phyloP scores from a whole-genome alignment of 1,140 invertebrate genomes.

The Paraescarpia echinospica region DNA sequence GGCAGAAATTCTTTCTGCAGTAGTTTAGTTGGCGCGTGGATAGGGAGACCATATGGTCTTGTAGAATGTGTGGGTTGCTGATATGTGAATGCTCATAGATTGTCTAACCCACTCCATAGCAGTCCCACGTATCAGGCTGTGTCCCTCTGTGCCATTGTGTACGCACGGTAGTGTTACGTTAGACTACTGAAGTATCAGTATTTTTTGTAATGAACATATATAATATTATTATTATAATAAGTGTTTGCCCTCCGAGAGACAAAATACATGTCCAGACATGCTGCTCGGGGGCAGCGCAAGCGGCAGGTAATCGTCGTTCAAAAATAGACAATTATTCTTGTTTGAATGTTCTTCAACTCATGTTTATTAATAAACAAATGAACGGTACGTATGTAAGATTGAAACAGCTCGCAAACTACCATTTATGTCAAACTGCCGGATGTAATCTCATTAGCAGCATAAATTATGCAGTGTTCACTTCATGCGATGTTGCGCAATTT shows the following conservation, averaged over 20 bases:
- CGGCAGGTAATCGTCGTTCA: neutral
- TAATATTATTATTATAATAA: neutral
- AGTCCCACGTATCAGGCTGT: neutral
- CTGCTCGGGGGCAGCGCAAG: neutral
- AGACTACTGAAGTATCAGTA: neutral
- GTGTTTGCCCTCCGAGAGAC: neutral
- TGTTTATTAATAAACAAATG: too few species aligned
- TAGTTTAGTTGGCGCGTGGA: neutral
- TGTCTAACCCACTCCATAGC: neutral
- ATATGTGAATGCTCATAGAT: neutral
- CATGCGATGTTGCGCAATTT: neutral
- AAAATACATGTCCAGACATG: neutral
- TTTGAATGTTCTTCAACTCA: too few species aligned
- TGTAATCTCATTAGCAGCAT: neutral
- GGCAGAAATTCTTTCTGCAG: neutral
- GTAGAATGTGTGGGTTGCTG: neutral
- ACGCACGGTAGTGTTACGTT: neutral
- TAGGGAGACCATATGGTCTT: neutral
- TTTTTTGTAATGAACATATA: neutral
- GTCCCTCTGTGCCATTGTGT: neutral
- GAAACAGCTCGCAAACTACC: neutral
- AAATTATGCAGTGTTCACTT: neutral
- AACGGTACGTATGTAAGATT: neutral
- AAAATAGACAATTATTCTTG: too few species aligned
- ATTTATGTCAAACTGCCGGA: neutral